These are phyloP conservation scores for Halichondria panicea DNA, from an alignment of 37 sponge, comb jelly and placozoan species.

Conservation along the genomic window DNA sequence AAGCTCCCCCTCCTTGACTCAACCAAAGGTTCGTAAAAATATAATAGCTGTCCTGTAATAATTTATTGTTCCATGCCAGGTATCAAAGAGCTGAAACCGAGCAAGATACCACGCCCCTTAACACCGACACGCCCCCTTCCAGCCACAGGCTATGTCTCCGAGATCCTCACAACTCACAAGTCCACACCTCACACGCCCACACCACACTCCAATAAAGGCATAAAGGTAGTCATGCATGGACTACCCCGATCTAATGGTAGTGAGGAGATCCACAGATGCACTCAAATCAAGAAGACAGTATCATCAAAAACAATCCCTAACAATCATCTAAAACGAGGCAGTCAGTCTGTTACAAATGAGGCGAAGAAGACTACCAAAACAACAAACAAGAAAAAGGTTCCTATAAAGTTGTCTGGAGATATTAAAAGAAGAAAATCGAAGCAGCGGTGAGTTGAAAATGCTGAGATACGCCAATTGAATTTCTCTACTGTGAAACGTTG, in stretches of 20 bases:
- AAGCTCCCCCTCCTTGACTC: not conserved
- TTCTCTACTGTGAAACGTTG: not conserved
- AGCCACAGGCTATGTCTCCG: not conserved
- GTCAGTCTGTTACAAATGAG: not conserved
- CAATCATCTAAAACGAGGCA: no score
- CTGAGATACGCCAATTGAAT: not conserved
- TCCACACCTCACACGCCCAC: no score
- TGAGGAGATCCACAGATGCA: no score
- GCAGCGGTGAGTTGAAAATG: not conserved
- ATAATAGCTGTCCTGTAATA: not conserved
- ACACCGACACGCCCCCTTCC: not conserved
- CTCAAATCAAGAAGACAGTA: no score
- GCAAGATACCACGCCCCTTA: conserved; percentile 7
- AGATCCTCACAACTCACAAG: not conserved
- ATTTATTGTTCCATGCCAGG: not conserved
- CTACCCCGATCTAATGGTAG: no score
- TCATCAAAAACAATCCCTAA: no score
- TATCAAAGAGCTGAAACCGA: not conserved
- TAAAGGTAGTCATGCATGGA: no score
- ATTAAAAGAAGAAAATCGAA: not conserved
- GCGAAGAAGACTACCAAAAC: not conserved
- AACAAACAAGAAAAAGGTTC: no score
- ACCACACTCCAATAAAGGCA: no score
- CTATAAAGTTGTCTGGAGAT: no score
- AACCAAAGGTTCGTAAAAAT: no score